A percentile compares a stretch with the other conserved stretches of the same genome.
These are phyloP conservation scores for Trematocara marginatum DNA, from an alignment of 2,113 vertebrate species.

Conservation along the genomic window DNA sequence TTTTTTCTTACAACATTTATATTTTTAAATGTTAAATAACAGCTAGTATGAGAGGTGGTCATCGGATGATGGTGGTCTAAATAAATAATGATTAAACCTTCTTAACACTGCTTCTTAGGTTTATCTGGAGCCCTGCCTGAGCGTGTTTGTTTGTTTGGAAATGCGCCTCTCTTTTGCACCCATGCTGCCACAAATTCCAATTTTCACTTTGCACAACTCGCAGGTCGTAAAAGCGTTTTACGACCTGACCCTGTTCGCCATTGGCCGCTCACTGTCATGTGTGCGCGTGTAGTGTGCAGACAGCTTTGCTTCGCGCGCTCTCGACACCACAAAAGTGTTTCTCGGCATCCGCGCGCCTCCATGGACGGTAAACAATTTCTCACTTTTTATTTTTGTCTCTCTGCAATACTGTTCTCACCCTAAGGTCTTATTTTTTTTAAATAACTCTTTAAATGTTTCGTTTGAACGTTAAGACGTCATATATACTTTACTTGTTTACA, in stretches of 20 bases:
- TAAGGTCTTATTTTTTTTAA: background rate
- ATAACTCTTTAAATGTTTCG: background rate
- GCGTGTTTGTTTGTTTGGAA: background rate
- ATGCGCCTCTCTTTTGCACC: slow-evolving; percentile 11
- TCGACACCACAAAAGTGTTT: slow-evolving; percentile 1
- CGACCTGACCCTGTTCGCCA: slow-evolving; percentile 8
- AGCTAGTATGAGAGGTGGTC: background rate
- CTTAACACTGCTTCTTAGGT: background rate
- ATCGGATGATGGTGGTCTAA: background rate
- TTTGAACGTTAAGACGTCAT: background rate
- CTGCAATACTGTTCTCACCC: background rate
- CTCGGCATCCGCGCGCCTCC: slow-evolving; percentile 22
- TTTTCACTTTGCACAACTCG: background rate
- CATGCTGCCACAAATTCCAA: slow-evolving; percentile 16
- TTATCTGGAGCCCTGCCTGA: background rate
- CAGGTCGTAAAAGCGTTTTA: slow-evolving; percentile 41
- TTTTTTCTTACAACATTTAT: background rate
- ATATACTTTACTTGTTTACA: background rate
- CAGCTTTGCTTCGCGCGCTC: slow-evolving; percentile 27
- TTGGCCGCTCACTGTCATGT: slow-evolving; percentile 56
- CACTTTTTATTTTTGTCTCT: background rate
- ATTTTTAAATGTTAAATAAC: background rate
- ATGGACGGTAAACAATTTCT: slow-evolving; percentile 9
- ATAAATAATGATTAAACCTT: background rate
- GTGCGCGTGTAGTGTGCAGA: slow-evolving; percentile 21